phyloP scores from a whole-genome alignment of 2,797 vertebrate species.

The Tragelaphus oryx region DNA sequence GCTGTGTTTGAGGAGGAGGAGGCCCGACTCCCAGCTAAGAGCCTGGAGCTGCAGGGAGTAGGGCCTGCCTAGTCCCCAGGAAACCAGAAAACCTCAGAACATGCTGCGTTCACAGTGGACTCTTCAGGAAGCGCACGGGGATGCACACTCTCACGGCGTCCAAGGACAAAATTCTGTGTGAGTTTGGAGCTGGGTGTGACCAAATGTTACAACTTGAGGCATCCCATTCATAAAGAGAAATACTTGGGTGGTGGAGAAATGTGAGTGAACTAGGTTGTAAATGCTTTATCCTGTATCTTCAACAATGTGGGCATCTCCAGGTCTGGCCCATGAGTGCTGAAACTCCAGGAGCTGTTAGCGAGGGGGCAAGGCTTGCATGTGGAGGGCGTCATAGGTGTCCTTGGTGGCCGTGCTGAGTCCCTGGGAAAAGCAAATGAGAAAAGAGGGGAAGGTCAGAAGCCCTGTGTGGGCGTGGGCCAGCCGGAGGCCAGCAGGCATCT shows the following conservation, averaged over 20 bases:
- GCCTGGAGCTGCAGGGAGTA: not conserved
- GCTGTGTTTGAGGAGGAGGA: not conserved
- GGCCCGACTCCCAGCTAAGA: not conserved
- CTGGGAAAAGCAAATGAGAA: constrained; percentile 73
- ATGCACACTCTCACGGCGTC: rapidly evolving
- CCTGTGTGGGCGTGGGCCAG: rapidly evolving
- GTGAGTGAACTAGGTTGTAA: not conserved
- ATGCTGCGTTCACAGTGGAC: not conserved
- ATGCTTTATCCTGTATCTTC: not conserved
- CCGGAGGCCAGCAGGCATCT: rapidly evolving
- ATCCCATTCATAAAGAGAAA: not conserved
- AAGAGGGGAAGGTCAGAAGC: not conserved
- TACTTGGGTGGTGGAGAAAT: not conserved
- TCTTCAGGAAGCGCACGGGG: no score
- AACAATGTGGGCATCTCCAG: not conserved
- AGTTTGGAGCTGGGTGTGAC: not conserved
- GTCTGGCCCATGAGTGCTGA: not conserved
- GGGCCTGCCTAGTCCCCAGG: not conserved
- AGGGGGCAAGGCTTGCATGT: constrained; percentile 86
- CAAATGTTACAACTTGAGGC: not conserved
- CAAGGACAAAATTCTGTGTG: not conserved
- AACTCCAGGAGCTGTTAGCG: constrained; percentile 74
- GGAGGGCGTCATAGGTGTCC: constrained; percentile 90
- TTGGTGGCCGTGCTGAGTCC: constrained; percentile 87
- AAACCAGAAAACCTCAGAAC: not conserved